Base-by-base conservation (phyloP, 2,797 vertebrate species). In the Rhinoraja longicauda region DNA sequence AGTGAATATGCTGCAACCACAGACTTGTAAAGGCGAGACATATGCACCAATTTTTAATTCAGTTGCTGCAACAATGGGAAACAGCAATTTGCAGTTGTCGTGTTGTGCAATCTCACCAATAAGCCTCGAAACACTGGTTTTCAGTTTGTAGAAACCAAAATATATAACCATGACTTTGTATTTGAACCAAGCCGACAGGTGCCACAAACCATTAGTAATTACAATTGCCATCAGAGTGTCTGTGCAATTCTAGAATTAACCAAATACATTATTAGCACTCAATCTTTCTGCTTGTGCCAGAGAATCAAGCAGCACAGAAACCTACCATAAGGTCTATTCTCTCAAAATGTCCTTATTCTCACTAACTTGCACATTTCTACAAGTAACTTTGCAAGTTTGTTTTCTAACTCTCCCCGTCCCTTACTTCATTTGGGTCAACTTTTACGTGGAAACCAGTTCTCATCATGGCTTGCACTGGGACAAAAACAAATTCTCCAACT, bases 121-220 rank as follows among this genome's bases (percentile, higher is more conserved):
- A 36, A 15, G 32, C 17, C 32, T 62, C 70, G 36, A 67, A 73
- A 72, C 32, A 15, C 2, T 39, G 24, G 9, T 62, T 39, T 67
- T 70, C 88, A 53, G 90, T 91, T 53, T 91, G 67, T n/a, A 75
- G 10, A 92, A 73, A 92, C 67, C 17, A n/a, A 26, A 4, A n/a
- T n/a, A 53, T 73, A 45, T 92, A 7, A 57, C 24, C 21, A 53
- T 45, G 10, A 19, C 13, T 73, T 53, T 29, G 90, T 12, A 21
- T 26, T 92, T 92, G 67, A 75, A 92, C 67, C 3, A 75, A 92
- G 13, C 13, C 21, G 73, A 29, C 21, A 53, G 90, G 24, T 7
- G 13, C 73, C 64, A 29, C 24, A 53, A 21, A 10, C 59, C 26
- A 29, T 39, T 73, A 21, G 26, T 91, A 73, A 73, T 6, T 73